Evolutionary conservation across 2,797 vertebrate species (phyloP).

Genomic region (Anguilla obscura): DNA sequence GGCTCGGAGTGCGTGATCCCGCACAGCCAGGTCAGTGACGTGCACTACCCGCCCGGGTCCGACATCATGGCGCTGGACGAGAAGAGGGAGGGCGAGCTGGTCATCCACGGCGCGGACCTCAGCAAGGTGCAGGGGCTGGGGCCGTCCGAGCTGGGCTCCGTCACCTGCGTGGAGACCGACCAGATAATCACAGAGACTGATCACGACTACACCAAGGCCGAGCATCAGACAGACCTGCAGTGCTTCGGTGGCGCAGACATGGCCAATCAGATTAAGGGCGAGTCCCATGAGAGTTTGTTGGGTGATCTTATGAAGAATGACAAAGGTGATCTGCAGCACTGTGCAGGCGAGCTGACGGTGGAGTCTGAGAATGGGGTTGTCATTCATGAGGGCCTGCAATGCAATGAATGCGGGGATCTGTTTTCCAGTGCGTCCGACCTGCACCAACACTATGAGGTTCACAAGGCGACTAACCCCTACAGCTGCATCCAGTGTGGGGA

Average conservation of each 20-base stretch:
- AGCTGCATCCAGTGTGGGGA: conserved; percentile 80
- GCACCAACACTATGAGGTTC: conserved; percentile 81
- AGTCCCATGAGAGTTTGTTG: conserved; percentile 67
- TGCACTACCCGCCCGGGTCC: conserved; percentile 78
- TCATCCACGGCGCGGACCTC: conserved; percentile 73
- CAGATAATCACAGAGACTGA: conserved; percentile 74
- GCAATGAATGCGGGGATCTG: conserved; percentile 79
- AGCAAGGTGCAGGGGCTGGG: conserved; percentile 73
- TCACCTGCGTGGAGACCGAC: conserved; percentile 72
- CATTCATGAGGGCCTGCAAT: conserved; percentile 80
- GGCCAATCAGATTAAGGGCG: conserved; percentile 57
- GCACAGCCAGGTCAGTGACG: conserved; percentile 80
- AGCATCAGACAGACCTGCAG: conserved; percentile 73
- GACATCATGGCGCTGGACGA: conserved; percentile 80
- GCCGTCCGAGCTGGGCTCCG: conserved; percentile 66
- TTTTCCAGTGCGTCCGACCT: conserved; percentile 78
- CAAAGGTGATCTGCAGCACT: conserved; percentile 56
- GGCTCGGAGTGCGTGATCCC: conserved; percentile 86
- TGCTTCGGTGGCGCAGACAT: conserved; percentile 72
- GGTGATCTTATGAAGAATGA: conserved; percentile 75
- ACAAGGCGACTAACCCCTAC: conserved; percentile 78
- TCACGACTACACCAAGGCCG: conserved; percentile 79
- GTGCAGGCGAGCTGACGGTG: conserved; percentile 74
- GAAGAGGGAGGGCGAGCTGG: conserved; percentile 75
- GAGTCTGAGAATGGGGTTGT: conserved; percentile 80